phyloP scores from a whole-genome alignment of 2,113 vertebrate genomes.

The Gobio gobio region DNA sequence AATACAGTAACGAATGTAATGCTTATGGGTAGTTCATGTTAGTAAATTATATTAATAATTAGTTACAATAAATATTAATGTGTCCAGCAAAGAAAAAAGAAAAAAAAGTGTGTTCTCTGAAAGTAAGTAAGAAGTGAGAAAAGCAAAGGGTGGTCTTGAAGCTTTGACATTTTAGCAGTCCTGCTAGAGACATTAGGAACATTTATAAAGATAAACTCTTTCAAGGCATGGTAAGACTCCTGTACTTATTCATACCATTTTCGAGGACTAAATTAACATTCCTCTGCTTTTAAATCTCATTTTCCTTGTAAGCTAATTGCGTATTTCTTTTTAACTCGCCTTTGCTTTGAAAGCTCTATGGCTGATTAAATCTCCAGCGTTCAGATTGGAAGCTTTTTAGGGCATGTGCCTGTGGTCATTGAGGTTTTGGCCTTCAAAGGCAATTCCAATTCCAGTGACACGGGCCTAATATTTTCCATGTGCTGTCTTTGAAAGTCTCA shows the following conservation, averaged over 20 bases:
- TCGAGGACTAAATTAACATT: constrained; percentile 9
- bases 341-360: constrained; percentile 35
- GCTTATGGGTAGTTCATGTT: no score
- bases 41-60: no score
- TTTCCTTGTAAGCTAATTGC: constrained; percentile 37
- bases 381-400: constrained; percentile 62
- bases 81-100: background rate
- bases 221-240: background rate
- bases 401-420: constrained; percentile 68
- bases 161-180: background rate
- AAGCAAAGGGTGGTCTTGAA: background rate
- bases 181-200: background rate
- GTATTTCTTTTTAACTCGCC: constrained; percentile 27
- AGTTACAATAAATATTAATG: background rate
- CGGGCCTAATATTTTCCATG: constrained; percentile 76
- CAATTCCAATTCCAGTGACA: constrained; percentile 75
- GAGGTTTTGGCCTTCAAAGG: constrained; percentile 73
- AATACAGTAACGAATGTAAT: no score
- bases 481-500: constrained; percentile 55
- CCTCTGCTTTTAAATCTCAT: background rate
- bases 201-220: background rate
- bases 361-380: constrained; percentile 49
- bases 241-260: constrained; percentile 7
- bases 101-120: background rate
- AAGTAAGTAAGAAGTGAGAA: background rate